These are phyloP conservation scores for Centropus bengalensis DNA, from an alignment of 2,113 vertebrate genomes.

Conservation along the genomic window DNA sequence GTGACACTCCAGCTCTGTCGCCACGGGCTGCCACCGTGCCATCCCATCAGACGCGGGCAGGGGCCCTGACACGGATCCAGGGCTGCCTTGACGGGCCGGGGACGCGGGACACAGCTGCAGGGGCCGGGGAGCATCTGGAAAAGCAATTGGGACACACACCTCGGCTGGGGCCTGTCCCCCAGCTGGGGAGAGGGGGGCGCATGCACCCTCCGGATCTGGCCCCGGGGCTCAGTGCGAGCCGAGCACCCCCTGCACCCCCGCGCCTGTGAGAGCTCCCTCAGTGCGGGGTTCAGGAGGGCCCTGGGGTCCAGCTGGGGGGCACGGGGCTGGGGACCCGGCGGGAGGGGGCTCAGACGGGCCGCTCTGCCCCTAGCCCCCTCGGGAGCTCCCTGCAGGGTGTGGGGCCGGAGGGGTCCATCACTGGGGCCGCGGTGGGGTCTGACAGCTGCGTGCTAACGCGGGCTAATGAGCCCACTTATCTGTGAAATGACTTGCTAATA, in stretches of 20 bases:
- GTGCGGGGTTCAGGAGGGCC: fast-evolving
- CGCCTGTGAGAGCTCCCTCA: neutral
- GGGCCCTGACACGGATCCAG: fast-evolving
- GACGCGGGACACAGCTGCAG: fast-evolving
- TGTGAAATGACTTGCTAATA: constrained; percentile 58
- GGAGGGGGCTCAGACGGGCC: neutral
- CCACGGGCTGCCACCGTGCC: neutral
- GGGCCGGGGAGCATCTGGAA: neutral
- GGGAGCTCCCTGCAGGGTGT: neutral
- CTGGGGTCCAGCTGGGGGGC: neutral
- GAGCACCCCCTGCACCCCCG: neutral
- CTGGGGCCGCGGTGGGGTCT: neutral
- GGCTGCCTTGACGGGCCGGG: fast-evolving
- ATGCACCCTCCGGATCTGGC: neutral
- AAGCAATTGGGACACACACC: neutral
- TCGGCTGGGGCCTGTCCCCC: fast-evolving
- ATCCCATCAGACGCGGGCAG: neutral
- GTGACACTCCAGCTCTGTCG: too few relatives aligned
- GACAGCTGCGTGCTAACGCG: constrained; percentile 19
- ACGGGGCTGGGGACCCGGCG: fast-evolving
- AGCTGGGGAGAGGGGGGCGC: neutral
- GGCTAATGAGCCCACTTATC: constrained; percentile 32
- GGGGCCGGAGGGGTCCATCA: neutral
- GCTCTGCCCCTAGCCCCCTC: neutral
- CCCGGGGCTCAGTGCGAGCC: fast-evolving